A percentile compares a stretch with the other conserved stretches of the same genome.
Conservation (phyloP, 2,113 vertebrate species). For the Mugil cephalus region DNA sequence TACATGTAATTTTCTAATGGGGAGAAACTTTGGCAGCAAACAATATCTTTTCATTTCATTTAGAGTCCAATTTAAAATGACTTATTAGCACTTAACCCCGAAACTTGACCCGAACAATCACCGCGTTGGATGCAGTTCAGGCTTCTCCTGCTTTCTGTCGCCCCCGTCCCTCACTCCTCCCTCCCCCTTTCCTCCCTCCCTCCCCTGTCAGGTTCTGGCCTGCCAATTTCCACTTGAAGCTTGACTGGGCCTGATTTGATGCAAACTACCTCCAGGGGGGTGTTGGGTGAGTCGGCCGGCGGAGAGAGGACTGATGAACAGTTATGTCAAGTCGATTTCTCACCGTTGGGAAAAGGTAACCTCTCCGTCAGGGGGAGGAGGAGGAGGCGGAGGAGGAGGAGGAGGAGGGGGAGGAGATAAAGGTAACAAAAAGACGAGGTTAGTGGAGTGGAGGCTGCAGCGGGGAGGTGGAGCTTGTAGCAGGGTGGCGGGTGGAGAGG, state of each 20-base stretch:
- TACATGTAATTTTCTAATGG: no score
- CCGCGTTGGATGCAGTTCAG: slow-evolving; percentile 44
- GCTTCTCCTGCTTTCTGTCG: neutral
- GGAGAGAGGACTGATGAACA: slow-evolving; percentile 93
- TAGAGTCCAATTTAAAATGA: slow-evolving; percentile 16
- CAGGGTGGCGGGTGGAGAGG: slow-evolving; percentile 44
- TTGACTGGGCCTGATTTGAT: slow-evolving; percentile 98
- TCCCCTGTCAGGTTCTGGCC: slow-evolving; percentile 94
- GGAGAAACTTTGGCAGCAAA: no score
- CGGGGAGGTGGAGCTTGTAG: slow-evolving; percentile 49
- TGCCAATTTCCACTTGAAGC: slow-evolving; percentile 99
- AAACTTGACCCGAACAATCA: slow-evolving; percentile 37
- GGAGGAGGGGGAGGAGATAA: slow-evolving; percentile 49
- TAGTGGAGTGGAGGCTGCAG: slow-evolving; percentile 63
- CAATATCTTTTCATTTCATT: no score
- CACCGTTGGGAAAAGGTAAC: slow-evolving; percentile 99
- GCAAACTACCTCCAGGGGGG: slow-evolving; percentile 92
- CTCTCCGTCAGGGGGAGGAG: slow-evolving; percentile 85
- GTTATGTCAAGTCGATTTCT: slow-evolving; percentile 99
- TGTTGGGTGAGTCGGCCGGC: slow-evolving; percentile 55
- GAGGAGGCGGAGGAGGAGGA: slow-evolving; percentile 10
- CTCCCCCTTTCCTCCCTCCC: slow-evolving; percentile 41
- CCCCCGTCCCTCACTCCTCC: slow-evolving; percentile 17
- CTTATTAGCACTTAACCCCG: slow-evolving; percentile 56
- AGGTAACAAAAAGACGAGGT: slow-evolving; percentile 84